Evolutionary conservation across 2,797 vertebrate species (phyloP).

Genomic region (Sardinella longiceps): DNA sequence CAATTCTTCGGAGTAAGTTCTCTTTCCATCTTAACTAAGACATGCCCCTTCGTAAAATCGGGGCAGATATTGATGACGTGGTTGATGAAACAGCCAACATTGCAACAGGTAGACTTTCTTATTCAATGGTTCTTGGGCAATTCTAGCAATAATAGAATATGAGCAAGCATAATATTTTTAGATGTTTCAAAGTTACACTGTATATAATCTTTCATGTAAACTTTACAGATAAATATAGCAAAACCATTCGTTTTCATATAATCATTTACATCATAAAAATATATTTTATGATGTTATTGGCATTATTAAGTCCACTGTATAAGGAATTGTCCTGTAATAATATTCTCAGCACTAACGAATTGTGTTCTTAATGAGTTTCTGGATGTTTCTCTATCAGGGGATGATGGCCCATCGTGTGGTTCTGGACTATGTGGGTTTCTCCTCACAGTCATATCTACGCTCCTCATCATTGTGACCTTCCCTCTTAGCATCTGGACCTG

Average conservation of each 20-base stretch:
- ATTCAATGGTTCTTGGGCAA: background rate
- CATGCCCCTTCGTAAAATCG: constrained; percentile 37
- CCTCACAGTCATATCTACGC: constrained; percentile 52
- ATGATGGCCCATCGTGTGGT: constrained; percentile 28
- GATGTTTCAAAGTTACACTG: no score
- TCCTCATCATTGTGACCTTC: constrained; percentile 55
- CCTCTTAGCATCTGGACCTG: constrained; percentile 63
- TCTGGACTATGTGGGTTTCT: constrained; percentile 44
- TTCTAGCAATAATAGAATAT: background rate
- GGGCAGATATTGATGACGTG: background rate
- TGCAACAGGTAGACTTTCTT: constrained; percentile 22
- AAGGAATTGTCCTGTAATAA: background rate
- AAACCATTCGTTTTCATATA: no score
- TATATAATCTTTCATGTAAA: no score
- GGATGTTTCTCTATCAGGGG: constrained; percentile 39
- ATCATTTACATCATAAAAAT: no score
- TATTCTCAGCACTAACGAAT: background rate
- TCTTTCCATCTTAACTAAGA: background rate
- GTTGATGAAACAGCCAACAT: background rate
- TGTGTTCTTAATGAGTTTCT: background rate
- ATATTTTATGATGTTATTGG: no score
- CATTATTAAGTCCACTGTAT: no score
- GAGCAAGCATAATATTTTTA: no score
- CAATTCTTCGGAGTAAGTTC: background rate
- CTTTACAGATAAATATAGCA: no score